phyloP scores from a whole-genome alignment of 2,113 vertebrate species.

The Amblyopsis rosae region DNA sequence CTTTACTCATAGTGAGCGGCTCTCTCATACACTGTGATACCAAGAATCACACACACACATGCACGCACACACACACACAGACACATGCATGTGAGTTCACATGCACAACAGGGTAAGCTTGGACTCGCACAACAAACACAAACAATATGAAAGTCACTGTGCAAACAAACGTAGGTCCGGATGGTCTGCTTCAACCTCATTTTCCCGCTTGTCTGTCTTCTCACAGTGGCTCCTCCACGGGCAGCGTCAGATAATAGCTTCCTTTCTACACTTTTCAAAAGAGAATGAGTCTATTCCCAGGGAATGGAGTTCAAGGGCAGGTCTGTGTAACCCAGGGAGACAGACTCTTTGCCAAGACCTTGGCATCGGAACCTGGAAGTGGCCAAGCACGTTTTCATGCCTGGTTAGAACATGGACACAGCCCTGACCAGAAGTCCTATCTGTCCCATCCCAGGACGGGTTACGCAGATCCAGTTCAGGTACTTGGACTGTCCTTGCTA shows the following conservation, averaged over 20 bases:
- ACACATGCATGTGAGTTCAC: constrained; percentile 6
- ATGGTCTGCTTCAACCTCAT: constrained; percentile 63
- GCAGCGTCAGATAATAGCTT: constrained; percentile 70
- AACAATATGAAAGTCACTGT: constrained; percentile 72
- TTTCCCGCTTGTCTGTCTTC: constrained; percentile 64
- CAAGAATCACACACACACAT: constrained; percentile 8
- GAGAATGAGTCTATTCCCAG: constrained; percentile 78
- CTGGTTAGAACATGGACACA: constrained; percentile 54
- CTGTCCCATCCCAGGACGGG: constrained; percentile 56
- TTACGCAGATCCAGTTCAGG: constrained; percentile 44
- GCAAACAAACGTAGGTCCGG: constrained; percentile 71
- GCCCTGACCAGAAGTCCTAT: constrained; percentile 53
- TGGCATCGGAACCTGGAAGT: constrained; percentile 66
- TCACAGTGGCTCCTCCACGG: constrained; percentile 56
- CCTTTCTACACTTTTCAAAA: constrained; percentile 68
- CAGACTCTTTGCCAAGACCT: constrained; percentile 66
- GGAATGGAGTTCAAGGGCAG: constrained; percentile 78
- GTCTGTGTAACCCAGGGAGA: constrained; percentile 71
- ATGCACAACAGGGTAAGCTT: constrained; percentile 9
- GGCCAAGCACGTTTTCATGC: constrained; percentile 58
- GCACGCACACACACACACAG: background rate
- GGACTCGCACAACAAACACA: constrained; percentile 49
- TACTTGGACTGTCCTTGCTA: constrained; percentile 57
- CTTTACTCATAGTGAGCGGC: constrained; percentile 73
- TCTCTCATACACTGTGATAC: constrained; percentile 40